Evolutionary conservation across 2,888 invertebrate genomes (phyloP), one percentile per base, ranked within the genome.

Genomic region (Pristionchus entomophagus): DNA sequence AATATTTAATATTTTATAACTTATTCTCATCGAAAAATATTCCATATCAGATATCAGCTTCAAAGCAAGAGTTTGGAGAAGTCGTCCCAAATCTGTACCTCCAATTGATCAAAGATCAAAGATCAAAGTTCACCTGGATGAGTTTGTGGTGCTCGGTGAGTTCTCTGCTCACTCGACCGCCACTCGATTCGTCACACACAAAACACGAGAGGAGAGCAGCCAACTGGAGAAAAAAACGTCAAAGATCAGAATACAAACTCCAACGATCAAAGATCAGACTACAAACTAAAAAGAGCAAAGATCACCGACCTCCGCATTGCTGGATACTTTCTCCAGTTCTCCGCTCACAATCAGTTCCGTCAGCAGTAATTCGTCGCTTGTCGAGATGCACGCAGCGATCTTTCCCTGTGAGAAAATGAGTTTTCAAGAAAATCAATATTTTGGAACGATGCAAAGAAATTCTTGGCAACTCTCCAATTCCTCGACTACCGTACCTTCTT

Each of bases 331-430:
- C 38, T 73, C 73, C 73, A 73, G 3, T 19, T 73, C 41, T 41
- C 73, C 73, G 2, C 73, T 45, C 45, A 73, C 73, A 12, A 73
- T n/a, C 41, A 73, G 17, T 41, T 73, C 73, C 8, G 73, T 73
- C 19, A 73, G 73, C 26, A 73, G 73, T 10, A 73, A n/a, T 10
- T 73, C 73, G 26, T 73, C 73, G 22, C 41, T 41, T 19, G 73
- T 73, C 22, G 73, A 41, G 45, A 73, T 73, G 41, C 41, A 45
- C 73, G 73, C 41, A 32, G 73, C 73, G 73, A 73, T 73, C 38
- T 32, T 35, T 14, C 73, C 73, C 73, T 73, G 73, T n/a, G 35
- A 0, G 35, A 35, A 65, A 65, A 65, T 10, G 45, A 45, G n/a
- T n/a, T n/a, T n/a, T n/a, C n/a, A n/a, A n/a, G n/a, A n/a, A n/a